Conservation (phyloP, 1,140 invertebrate genomes). For the Oryctes rhinoceros region DNA sequence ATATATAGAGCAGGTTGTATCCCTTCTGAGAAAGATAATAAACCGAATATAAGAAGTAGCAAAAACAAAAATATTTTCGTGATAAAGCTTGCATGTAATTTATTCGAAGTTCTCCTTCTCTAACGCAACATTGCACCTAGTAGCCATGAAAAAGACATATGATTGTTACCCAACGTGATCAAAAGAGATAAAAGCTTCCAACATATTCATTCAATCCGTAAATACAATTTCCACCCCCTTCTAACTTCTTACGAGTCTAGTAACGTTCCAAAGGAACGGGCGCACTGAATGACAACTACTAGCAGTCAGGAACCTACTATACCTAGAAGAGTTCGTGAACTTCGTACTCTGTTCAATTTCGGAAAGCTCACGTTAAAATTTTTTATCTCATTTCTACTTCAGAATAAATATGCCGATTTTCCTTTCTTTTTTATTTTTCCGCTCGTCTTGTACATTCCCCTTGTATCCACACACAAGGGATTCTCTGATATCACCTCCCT, state of each 20-base stretch:
- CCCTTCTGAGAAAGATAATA: too few relatives aligned
- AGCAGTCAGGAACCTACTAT: not conserved
- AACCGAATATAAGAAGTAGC: too few relatives aligned
- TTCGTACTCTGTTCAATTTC: constrained; percentile 8
- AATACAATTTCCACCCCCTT: constrained; percentile 26
- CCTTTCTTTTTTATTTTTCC: constrained; percentile 8
- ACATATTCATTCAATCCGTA: constrained; percentile 26
- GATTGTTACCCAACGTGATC: not conserved
- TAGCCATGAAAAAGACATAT: not conserved
- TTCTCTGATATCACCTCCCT: not conserved
- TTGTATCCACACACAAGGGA: not conserved
- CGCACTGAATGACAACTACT: constrained; percentile 26
- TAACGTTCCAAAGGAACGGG: constrained; percentile 5
- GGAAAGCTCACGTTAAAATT: constrained; percentile 15
- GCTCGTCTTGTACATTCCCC: not conserved
- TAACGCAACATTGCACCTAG: not conserved
- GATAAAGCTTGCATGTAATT: too few relatives aligned
- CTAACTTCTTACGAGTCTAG: constrained; percentile 16
- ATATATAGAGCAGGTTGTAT: too few relatives aligned
- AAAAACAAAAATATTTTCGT: too few relatives aligned
- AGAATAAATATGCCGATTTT: constrained; percentile 20
- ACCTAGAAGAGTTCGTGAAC: not conserved
- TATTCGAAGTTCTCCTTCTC: not conserved
- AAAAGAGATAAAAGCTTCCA: not conserved
- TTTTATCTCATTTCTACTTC: constrained; percentile 22